phyloP scores from a whole-genome alignment of 92 coral and sea anemone species.

The Palythoa grandiflora region DNA sequence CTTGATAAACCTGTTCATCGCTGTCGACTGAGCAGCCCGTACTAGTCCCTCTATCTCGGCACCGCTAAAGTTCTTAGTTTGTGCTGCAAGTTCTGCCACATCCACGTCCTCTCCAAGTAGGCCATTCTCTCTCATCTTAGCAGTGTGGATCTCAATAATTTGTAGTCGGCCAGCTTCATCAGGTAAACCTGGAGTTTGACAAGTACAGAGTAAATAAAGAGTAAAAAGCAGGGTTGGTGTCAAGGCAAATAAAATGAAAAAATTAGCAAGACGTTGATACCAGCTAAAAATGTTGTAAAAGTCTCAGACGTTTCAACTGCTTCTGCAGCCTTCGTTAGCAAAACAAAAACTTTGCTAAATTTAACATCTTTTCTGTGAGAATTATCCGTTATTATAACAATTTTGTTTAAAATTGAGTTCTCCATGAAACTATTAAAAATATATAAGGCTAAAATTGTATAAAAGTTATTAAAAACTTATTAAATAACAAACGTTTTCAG shows the following conservation, averaged over 20 bases:
- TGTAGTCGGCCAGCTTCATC: slow-evolving; percentile 96
- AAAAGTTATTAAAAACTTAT: no score
- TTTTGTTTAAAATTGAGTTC: no score
- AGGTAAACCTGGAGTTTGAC: slow-evolving; percentile 73
- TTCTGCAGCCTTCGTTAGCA: no score
- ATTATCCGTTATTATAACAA: no score
- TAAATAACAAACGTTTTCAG: no score
- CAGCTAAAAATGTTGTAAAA: no score
- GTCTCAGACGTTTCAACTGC: no score
- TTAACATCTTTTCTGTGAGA: no score
- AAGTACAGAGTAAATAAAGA: background rate
- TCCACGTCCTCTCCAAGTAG: slow-evolving; percentile 87
- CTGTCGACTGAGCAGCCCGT: slow-evolving; percentile 97
- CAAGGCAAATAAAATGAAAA: background rate
- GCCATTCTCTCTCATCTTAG: slow-evolving; percentile 87
- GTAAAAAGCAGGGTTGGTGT: background rate
- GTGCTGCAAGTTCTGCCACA: slow-evolving; percentile 81
- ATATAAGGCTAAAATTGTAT: no score
- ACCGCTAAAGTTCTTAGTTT: slow-evolving; percentile 99
- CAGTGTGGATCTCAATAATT: slow-evolving; percentile 94
- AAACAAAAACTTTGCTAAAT: no score
- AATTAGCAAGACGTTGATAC: background rate
- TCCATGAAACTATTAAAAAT: no score
- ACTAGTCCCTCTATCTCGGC: slow-evolving; percentile 99
- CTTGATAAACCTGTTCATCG: slow-evolving; percentile 95